Conservation (phyloP, 2,888 invertebrate species). For the Pharmacophagus antenor region DNA sequence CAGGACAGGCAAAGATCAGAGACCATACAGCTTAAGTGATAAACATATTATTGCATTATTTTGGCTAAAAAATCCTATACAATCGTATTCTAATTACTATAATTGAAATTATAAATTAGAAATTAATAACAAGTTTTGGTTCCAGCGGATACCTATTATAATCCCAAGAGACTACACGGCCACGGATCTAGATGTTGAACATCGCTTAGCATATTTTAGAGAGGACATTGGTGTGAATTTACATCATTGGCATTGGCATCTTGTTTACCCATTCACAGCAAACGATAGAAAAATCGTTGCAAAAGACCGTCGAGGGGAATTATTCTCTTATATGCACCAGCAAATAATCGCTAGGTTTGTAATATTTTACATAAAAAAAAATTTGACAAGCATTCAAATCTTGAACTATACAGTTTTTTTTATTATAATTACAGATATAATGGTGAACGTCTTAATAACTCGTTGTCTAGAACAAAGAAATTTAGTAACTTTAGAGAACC, state of each 20-base stretch:
- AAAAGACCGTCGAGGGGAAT: conserved; percentile 89
- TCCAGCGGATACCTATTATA: conserved; percentile 82
- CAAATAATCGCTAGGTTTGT: conserved; percentile 72
- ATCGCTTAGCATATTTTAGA: conserved; percentile 89
- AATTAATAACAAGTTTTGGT: conserved; percentile 19
- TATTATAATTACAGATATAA: conserved; percentile 81
- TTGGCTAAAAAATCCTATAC: not conserved
- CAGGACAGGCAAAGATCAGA: too few species aligned
- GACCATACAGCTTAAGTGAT: too few species aligned
- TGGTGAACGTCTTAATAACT: conserved; percentile 87
- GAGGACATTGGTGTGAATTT: conserved; percentile 91
- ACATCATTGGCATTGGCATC: conserved; percentile 92
- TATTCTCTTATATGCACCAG: conserved; percentile 90
- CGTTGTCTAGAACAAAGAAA: conserved; percentile 82
- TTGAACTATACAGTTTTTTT: not conserved
- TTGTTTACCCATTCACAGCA: conserved; percentile 86
- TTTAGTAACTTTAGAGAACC: conserved; percentile 85
- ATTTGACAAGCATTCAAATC: not conserved
- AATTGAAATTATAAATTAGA: not conserved
- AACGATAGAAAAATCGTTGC: conserved; percentile 81
- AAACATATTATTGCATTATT: not conserved
- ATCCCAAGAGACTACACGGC: conserved; percentile 90
- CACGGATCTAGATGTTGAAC: conserved; percentile 89
- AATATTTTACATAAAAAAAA: not conserved
- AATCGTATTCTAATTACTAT: not conserved